Base-by-base conservation (phyloP, 2,113 vertebrate species). In the Conger conger region DNA sequence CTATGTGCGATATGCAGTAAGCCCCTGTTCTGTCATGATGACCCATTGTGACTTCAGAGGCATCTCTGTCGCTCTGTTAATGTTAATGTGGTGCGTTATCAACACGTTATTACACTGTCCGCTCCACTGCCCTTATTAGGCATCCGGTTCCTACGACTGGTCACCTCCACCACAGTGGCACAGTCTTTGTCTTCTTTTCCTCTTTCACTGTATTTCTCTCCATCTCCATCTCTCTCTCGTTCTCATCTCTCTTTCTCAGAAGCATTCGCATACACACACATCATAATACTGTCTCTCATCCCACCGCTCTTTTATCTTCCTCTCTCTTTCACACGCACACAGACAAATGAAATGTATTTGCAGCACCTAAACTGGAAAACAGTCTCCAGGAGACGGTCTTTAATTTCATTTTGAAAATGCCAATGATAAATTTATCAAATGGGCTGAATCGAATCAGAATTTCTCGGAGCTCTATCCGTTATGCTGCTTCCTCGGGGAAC, bases 371-470 rank as follows among this genome's bases (percentile, higher is more conserved):
- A 85, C 91, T 89, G 91, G 87, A 89, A 91, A 95, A 84, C 89
- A 92, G 90, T 91, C 93, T 95, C 93, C 76, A 84, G 87, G 90
- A 93, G 88, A 90, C 79, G 78, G 93, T 92, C 88, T 92, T 90
- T 94, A 92, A 94, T 94, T 94, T 92, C 88, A 89, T 93, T 94
- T 92, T 92, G 91, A 93, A 95, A 95, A 91, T 89, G 92, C 85
- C 92, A 89, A 90, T 93, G 91, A 90, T 95, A 94, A 93, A 94
- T 94, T 94, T 93, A 89, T 93, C 88, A 92, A 92, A 91, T 89
- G 91, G 90, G 90, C 92, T 88, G 81, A 92, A 93, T 94, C 81
- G 50, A 92, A 93, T 92, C 88, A 90, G 92, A 93, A 87, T 94
- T 94, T 91, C 90, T 91, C 89, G 85, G 88, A 87, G 89, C 91